Base-by-base conservation (phyloP, 2,113 vertebrate species). In the Periophthalmodon schlosseri region DNA sequence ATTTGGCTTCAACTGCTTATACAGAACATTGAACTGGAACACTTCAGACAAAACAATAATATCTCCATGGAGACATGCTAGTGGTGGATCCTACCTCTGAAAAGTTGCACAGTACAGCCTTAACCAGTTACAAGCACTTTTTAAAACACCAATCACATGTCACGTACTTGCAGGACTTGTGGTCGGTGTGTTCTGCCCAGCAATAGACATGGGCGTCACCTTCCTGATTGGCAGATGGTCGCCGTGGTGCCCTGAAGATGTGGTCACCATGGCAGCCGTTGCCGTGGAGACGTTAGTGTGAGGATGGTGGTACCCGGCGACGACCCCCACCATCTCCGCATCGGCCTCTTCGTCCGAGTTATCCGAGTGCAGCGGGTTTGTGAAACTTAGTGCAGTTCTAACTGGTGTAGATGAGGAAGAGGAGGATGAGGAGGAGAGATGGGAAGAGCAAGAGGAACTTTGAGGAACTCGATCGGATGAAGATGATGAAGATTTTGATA, bases 281-380 rank as follows among this genome's bases (percentile, higher is more conserved):
- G 94, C 94, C 28, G 91, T 96, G 84, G 96, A 98, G 75, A 97
- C 84, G 12, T 36, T 95, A 54, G 91, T 94, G 66, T 15, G 71
- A 14, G 36, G 54, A 68, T 83, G 86, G 12, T 64, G 57, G 10
- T 2, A 58, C 12, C 3, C 21, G 9, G 54, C 8, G 1, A 57
- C 80, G 1, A 56, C 73, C 0, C 58, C 73, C 0, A 74, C 64
- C 87, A 87, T 80, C 89, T 92, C 93, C 52, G 94, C 94, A 0
- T 96, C 96, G 1, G 87, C 94, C 78, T 98, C 96, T 1, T 95
- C 96, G 23, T 97, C 97, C 0, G 96, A 97, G 89, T 96, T 95
- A 82, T 97, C 96, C 0, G 96, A 96, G 85, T 99, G 97, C 80
- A 99, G 94, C 57, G 97, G 98, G 88, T 99, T 99, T 79, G 96